Conservation (phyloP, 2,113 vertebrate genomes). For the Dolichallabes microphthalmus region DNA sequence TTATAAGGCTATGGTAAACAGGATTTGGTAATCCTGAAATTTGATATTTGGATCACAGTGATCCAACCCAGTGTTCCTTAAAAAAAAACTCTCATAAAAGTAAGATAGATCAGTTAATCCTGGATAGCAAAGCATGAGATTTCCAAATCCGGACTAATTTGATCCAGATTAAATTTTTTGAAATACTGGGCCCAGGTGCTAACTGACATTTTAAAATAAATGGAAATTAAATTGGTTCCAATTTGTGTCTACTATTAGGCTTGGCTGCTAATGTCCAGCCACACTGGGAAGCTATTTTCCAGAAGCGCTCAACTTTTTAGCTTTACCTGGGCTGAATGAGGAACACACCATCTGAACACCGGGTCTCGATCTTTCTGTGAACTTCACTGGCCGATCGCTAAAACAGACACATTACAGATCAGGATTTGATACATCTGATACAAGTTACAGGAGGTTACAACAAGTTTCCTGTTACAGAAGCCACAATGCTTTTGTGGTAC, state of each 20-base stretch:
- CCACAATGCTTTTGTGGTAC: too few relatives aligned
- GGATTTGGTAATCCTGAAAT: too few relatives aligned
- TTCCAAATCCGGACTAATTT: too few relatives aligned
- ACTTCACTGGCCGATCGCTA: constrained; percentile 89
- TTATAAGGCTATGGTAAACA: too few relatives aligned
- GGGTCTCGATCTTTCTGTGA: constrained; percentile 89
- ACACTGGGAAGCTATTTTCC: neutral
- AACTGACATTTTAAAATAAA: too few relatives aligned
- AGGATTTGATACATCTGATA: neutral
- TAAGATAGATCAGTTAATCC: too few relatives aligned
- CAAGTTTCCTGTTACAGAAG: neutral
- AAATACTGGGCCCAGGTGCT: too few relatives aligned
- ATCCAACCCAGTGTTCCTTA: too few relatives aligned
- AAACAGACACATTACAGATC: constrained; percentile 24
- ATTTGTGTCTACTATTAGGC: neutral
- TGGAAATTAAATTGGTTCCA: neutral
- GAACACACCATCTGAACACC: constrained; percentile 94
- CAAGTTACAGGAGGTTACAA: neutral
- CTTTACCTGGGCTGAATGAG: constrained; percentile 93
- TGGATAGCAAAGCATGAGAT: too few relatives aligned
- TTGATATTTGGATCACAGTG: too few relatives aligned
- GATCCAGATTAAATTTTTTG: too few relatives aligned
- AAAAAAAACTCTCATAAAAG: too few relatives aligned
- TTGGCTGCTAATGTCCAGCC: neutral
- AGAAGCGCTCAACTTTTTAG: neutral